Base-by-base conservation (phyloP, 2,797 vertebrate genomes). In the Phyllotis vaccarum region DNA sequence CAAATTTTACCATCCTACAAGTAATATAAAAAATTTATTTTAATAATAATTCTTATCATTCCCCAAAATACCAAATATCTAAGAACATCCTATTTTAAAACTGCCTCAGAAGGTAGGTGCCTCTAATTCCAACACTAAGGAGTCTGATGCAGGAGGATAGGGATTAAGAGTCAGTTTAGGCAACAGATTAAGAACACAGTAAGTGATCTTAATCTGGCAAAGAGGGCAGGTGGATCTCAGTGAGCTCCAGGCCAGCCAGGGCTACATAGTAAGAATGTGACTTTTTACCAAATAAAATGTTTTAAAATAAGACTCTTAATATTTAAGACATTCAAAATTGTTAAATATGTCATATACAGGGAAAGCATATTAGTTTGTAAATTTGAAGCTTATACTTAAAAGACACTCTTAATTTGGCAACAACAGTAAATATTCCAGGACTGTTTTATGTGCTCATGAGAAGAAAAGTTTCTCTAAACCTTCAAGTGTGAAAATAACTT, bases 361-460 rank as follows among this genome's bases (percentile, higher is more conserved):
- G 37, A 93, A 95, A 64, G n/a, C 75, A 90, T 83, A 78, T 43
- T 64, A 85, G 37, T 21, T 75, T 29, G 49, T 60, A 9, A 64
- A 85, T 80, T 79, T 85, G 78, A 93, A 16, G 62, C 62, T 81
- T 88, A 89, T 56, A 96, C 9, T 89, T 86, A 96, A 29, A 52
- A 89, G 14, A 88, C 80, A 95, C 5, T 89, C 95, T 94, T 94
- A 95, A 90, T 80, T 94, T 56, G 94, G 43, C 86, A 37, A 87
- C 52, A 95, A 54, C 93, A 95, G 0, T 17, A 93, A 72, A 86
- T 90, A 94, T 46, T 24, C n/a, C 60, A 60, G 58, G 31, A 62
- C 17, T 75, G 9, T 16, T 94, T 49, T 70, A 54, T 22, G 86
- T 60, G 6, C 14, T 93, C 40, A 90, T 40, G 49, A 89, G 93